phyloP scores from a whole-genome alignment of 1,140 invertebrate genomes.

The Riptortus pedestris region DNA sequence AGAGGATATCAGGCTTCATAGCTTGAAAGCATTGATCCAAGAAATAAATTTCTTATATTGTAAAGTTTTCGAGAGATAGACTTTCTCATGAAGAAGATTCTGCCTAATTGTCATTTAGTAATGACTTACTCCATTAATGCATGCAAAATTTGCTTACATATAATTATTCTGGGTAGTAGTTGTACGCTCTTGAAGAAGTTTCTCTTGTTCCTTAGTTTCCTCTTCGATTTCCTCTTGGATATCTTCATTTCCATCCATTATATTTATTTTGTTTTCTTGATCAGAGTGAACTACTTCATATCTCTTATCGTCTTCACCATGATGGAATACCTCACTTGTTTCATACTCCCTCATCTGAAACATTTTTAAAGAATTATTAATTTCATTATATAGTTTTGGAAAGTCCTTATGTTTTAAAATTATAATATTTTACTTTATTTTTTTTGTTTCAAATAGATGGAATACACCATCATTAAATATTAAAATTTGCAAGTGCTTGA shows the following conservation, averaged over 20 bases:
- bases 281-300: conserved; percentile 60
- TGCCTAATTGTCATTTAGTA: too few species aligned
- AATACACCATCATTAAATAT: too few species aligned
- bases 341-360: conserved; percentile 73
- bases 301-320: conserved; percentile 60
- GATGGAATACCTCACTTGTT: conserved; percentile 72
- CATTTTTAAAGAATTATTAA: conserved; percentile 23
- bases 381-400: not conserved
- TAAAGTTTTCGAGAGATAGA: too few species aligned
- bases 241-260: conserved; percentile 55
- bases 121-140: too few species aligned
- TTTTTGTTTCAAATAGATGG: not conserved
- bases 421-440: not conserved
- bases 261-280: conserved; percentile 47
- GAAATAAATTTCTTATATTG: too few species aligned
- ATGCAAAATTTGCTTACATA: conserved; percentile 21
- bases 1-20: too few species aligned
- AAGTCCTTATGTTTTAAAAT: not conserved
- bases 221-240: conserved; percentile 66
- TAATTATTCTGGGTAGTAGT: conserved; percentile 7
- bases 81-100: too few species aligned
- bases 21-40: too few species aligned
- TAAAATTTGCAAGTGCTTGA: too few species aligned
- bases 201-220: conserved; percentile 55
- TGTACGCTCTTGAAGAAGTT: conserved; percentile 32